Evolutionary conservation across 1,140 invertebrate genomes (phyloP), one percentile per base, ranked within the genome.

Genomic region (Eupeodes corollae): DNA sequence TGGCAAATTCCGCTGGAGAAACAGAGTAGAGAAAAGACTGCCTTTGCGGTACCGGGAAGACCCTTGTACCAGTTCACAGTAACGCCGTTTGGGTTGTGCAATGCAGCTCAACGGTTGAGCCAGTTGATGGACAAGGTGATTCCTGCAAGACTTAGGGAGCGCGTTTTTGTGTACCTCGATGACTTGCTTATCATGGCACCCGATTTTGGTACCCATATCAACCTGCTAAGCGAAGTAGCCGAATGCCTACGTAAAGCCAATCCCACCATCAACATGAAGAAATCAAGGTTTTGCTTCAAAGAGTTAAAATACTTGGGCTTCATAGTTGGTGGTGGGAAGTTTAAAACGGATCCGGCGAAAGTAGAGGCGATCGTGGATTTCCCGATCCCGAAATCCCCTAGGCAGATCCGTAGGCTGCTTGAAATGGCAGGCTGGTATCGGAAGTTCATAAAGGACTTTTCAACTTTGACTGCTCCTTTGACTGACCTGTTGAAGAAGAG

Each of bases 251-350:
- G 21, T 26, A 26, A 26, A 8, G 61, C 67, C 13, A 57, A 59
- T 19, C 46, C 76, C 1, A 74, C 68, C 30, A 55, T 74, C 3
- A 73, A 70, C 31, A 50, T 67, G 3, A 46, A 56, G 45, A 72
- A 73, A 56, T 66, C 58, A 41, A 44, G 65, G 26, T 73, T 75
- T 50, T 61, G 52, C 12, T 45, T 55, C 26, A 48, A 41, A 11
- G 49, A 61, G 30, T 13, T 46, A 33, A 11, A 39, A 32, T 49
- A 42, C 12, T 26, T 43, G 13, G 45, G 43, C 3, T 50, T 38
- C 21, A 26, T 41, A 2, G 18, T 46, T 13, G 42, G 32, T 18
- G 42, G 35, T 32, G 16, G 45, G 38, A 33, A 26, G n/a, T 39
- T 46, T 12, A 26, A 41, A 32, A 52, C 47, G 31, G 41, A 51